phyloP scores from a whole-genome alignment of 2,113 vertebrate species.

The Chlamydotis undulata region DNA sequence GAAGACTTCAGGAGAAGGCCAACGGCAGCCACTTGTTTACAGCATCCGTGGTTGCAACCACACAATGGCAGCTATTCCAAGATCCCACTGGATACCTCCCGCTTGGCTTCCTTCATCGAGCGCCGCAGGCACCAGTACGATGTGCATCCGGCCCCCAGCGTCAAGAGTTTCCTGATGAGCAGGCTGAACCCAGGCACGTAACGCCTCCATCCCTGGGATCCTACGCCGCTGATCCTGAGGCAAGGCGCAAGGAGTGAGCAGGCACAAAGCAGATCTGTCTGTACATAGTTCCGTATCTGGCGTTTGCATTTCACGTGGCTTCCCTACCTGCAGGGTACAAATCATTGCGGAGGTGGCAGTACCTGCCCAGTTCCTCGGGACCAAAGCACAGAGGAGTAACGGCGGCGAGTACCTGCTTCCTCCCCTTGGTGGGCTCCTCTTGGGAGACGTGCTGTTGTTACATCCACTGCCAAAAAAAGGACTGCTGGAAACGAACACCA shows the following conservation, averaged over 20 bases:
- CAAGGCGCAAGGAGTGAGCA: background rate
- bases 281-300: conserved; percentile 35
- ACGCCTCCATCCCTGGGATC: background rate
- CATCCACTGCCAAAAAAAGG: background rate
- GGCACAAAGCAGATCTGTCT: conserved; percentile 22
- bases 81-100: conserved; percentile 89
- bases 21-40: conserved; percentile 87
- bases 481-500: background rate
- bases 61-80: conserved; percentile 90
- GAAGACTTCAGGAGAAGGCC: conserved; percentile 91
- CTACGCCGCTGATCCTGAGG: background rate
- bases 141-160: conserved; percentile 83
- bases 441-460: background rate
- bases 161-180: conserved; percentile 89
- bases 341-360: background rate
- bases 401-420: background rate
- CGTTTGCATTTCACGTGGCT: background rate
- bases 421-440: background rate
- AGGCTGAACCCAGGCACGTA: conserved; percentile 73
- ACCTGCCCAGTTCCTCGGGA: background rate
- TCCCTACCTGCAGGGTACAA: background rate
- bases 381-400: background rate
- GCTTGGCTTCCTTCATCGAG: conserved; percentile 91
- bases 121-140: conserved; percentile 92
- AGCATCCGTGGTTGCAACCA: conserved; percentile 91